These are phyloP conservation scores for Drosophila limbata DNA, from an alignment of 2,888 invertebrate species.

Conservation along the genomic window DNA sequence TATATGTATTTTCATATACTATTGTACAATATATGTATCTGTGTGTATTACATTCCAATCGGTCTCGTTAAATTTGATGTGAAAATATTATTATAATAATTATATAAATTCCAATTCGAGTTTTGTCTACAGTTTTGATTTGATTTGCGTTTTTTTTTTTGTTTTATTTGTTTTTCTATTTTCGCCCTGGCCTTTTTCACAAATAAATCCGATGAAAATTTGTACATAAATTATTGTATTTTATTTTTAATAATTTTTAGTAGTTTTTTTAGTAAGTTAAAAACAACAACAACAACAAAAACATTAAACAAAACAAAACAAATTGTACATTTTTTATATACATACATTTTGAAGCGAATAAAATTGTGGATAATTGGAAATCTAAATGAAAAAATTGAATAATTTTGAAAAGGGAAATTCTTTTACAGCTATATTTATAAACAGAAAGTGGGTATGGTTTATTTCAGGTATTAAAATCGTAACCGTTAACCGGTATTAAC, in stretches of 20 bases:
- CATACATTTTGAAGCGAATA: constrained; percentile 74
- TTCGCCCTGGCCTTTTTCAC: constrained; percentile 47
- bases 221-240: constrained; percentile 81
- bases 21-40: constrained; percentile 52
- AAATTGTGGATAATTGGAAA: constrained; percentile 80
- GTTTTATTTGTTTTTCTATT: constrained; percentile 25
- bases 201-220: constrained; percentile 76
- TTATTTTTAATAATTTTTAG: constrained; percentile 75
- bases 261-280: constrained; percentile 74
- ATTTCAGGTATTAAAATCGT: too few relatives aligned
- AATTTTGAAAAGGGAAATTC: neutral
- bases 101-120: constrained; percentile 11
- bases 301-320: constrained; percentile 37
- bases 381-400: constrained; percentile 18
- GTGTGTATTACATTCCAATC: constrained; percentile 64
- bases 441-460: too few relatives aligned
- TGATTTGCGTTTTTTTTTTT: constrained; percentile 35
- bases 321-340: constrained; percentile 67
- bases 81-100: constrained; percentile 39
- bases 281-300: constrained; percentile 34
- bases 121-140: constrained; percentile 55
- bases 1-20: constrained; percentile 59
- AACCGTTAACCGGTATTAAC: too few relatives aligned
- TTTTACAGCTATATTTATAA: neutral
- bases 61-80: constrained; percentile 36